These are phyloP conservation scores for Rhingia rostrata DNA, from an alignment of 2,888 invertebrate genomes.

Conservation along the genomic window DNA sequence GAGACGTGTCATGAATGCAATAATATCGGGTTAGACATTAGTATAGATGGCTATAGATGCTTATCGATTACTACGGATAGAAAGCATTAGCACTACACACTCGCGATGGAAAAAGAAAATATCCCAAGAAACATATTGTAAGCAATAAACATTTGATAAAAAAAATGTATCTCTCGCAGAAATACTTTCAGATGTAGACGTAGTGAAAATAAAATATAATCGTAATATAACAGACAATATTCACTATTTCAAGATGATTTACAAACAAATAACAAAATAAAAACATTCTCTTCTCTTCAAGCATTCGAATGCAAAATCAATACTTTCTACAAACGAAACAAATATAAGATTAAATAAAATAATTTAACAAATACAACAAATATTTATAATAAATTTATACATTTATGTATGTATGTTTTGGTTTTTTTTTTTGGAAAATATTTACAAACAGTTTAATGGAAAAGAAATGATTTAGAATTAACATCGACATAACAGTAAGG, in stretches of 20 bases:
- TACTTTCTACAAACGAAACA: constrained; percentile 15
- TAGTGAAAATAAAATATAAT: constrained; percentile 11
- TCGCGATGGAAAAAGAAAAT: too few species aligned
- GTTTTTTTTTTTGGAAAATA: constrained; percentile 34
- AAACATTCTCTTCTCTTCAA: constrained; percentile 63
- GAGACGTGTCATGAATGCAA: too few species aligned
- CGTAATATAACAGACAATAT: constrained; percentile 11
- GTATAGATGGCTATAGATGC: too few species aligned
- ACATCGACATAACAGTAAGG: constrained; percentile 63
- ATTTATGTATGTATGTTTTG: neutral
- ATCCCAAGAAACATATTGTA: too few species aligned
- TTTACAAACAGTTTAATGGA: constrained; percentile 64
- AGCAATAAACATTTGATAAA: too few species aligned
- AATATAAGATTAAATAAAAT: constrained; percentile 6
- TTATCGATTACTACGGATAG: too few species aligned
- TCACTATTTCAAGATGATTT: constrained; percentile 25
- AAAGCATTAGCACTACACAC: too few species aligned
- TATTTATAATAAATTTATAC: neutral
- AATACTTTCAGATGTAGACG: neutral
- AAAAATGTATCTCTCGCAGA: neutral
- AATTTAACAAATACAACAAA: constrained; percentile 23
- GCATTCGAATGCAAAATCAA: constrained; percentile 64
- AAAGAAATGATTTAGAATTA: constrained; percentile 38
- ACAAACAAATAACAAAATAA: constrained; percentile 24
- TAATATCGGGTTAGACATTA: too few species aligned